phyloP scores from a whole-genome alignment of 2,113 vertebrate genomes.

The Odocoileus virginianus region DNA sequence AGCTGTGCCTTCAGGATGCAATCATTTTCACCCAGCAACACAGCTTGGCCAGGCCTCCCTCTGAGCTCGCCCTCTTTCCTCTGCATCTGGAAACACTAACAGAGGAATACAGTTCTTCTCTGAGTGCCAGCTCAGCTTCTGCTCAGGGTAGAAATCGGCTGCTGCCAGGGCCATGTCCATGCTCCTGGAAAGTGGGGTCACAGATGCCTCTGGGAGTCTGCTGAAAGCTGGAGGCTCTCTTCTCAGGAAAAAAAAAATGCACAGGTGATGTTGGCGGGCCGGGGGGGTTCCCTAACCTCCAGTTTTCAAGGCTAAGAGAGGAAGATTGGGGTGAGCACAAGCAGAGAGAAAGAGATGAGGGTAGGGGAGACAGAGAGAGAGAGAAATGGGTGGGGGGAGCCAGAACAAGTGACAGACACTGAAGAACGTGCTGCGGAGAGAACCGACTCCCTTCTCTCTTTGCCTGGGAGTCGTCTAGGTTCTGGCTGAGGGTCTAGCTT shows the following conservation, averaged over 20 bases:
- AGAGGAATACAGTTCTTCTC: neutral
- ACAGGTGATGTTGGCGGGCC: neutral
- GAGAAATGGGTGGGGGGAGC: neutral
- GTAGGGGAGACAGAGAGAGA: neutral
- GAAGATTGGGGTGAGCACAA: neutral
- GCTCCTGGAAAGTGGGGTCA: neutral
- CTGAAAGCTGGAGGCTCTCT: neutral
- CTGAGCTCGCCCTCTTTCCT: neutral
- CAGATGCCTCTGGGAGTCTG: neutral
- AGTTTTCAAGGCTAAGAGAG: neutral
- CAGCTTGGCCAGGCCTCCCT: neutral
- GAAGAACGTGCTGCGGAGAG: neutral
- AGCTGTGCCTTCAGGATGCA: neutral
- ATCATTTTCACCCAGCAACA: neutral
- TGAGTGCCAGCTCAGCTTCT: neutral
- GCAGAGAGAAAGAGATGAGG: accelerated
- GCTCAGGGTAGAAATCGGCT: neutral
- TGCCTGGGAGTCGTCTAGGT: neutral
- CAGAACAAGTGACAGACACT: neutral
- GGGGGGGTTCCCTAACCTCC: neutral
- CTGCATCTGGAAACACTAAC: slow-evolving; percentile 2
- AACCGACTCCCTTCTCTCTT: neutral
- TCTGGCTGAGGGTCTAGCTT: neutral
- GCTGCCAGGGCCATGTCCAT: neutral
- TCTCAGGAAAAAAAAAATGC: neutral